These are phyloP conservation scores for Petaurus breviceps DNA, from an alignment of 2,113 vertebrate species.

Conservation along the genomic window DNA sequence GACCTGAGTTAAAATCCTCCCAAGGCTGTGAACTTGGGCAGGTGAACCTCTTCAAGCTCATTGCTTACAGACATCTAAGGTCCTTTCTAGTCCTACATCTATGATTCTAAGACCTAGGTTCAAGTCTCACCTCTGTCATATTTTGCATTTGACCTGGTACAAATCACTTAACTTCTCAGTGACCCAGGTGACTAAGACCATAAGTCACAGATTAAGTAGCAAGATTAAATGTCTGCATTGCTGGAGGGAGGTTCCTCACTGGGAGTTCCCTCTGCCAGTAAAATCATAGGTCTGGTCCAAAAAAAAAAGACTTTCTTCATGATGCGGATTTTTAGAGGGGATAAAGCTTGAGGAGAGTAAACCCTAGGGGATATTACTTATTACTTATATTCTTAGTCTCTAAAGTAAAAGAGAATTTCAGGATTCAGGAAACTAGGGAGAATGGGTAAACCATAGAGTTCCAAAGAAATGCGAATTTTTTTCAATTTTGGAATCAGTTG, in stretches of 20 bases:
- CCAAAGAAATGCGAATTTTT: not conserved
- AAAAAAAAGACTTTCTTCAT: not conserved
- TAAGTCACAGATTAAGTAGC: not conserved
- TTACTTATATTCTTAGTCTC: not conserved
- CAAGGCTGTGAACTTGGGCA: not conserved
- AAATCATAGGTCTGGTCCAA: not conserved
- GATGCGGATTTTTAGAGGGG: not conserved
- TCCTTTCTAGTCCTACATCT: not conserved
- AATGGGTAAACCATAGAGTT: not conserved
- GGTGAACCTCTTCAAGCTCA: not conserved
- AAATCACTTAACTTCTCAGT: not conserved
- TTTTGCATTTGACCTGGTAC: not conserved
- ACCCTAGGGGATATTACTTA: not conserved
- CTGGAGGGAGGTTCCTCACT: not conserved
- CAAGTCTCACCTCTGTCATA: not conserved
- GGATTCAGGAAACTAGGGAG: not conserved
- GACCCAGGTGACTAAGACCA: not conserved
- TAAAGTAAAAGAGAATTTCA: not conserved
- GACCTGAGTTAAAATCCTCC: not conserved
- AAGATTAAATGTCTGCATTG: not conserved
- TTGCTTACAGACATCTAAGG: not conserved
- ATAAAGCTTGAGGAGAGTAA: not conserved
- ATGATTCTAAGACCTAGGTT: not conserved
- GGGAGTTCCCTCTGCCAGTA: not conserved
- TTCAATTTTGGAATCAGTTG: not conserved